Evolutionary conservation across 1,140 invertebrate species (phyloP), one percentile per base, ranked within the genome.

Genomic region (Leguminivora glycinivorella): DNA sequence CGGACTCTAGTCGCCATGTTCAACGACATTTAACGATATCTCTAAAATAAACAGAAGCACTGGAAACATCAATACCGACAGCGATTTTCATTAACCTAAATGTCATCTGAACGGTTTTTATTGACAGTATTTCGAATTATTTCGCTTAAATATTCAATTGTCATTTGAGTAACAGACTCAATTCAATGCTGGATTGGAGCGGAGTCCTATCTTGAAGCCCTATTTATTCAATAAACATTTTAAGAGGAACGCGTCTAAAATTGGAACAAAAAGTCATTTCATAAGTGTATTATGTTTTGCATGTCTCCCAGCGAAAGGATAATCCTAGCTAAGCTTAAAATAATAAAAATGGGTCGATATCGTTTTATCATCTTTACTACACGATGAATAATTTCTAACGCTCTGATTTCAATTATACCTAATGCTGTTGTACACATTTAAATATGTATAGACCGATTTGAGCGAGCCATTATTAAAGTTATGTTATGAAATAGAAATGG

Each of bases 61-160:
- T 52, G 47, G 19, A 52, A 52, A 52, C 19, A 52, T 52, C 47
- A 52, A 52, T 52, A 52, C 19, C 47, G 47, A 19, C 56, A 14
- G 25, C 56, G 56, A 29, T 58, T 58, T 58, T 58, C 56, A 58
- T 58, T 29, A 58, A 58, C 56, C 56, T 58, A n/a, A 58, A 52
- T 52, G 47, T 22, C 47, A 52, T 52, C 19, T 52, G 43, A 52
- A 52, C 43, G 47, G 47, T 52, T 58, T 25, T 58, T 58, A n/a
- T n/a, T 58, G 56, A 58, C 56, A 58, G 24, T 58, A 0, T 5
- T 25, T 58, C 25, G 25, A 29, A 29, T 58, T 29, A 58, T 58
- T 58, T 26, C 22, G 56, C 56, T 26, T 29, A 26, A 29, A 58
- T 26, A 58, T 58, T 58, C 56, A 14, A 58, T 29, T 58, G 14